These are phyloP conservation scores for Cottus gobio DNA, from an alignment of 2,113 vertebrate genomes.

Conservation along the genomic window DNA sequence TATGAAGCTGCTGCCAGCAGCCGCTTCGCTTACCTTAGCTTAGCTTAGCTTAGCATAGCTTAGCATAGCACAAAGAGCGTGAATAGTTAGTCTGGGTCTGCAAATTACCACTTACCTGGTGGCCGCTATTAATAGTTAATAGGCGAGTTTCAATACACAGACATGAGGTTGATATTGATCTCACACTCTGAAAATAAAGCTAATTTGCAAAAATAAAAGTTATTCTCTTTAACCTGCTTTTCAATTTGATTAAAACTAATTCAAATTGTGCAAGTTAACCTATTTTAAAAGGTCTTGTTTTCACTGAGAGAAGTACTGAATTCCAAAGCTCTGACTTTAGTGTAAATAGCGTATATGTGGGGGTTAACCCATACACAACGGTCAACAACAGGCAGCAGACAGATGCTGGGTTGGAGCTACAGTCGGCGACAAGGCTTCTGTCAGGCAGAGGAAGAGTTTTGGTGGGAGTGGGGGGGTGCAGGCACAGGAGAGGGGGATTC, in stretches of 20 bases:
- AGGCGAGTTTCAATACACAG: not conserved
- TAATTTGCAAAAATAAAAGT: not conserved
- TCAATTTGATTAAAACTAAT: not conserved
- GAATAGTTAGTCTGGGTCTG: not conserved
- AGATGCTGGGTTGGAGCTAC: slow-evolving; percentile 22
- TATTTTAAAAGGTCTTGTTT: not conserved
- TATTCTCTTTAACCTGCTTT: not conserved
- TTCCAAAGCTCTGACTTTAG: not conserved
- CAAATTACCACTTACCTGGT: not conserved
- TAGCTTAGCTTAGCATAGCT: not conserved
- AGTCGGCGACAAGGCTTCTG: slow-evolving; percentile 52
- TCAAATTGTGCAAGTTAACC: not conserved
- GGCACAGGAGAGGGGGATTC: slow-evolving; percentile 40
- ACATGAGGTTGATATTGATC: not conserved
- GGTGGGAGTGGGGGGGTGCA: slow-evolving; percentile 24
- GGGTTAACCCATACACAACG: slow-evolving; percentile 12
- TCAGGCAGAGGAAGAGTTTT: slow-evolving; percentile 42
- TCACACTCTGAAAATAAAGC: not conserved
- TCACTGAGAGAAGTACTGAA: not conserved
- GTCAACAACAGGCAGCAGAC: slow-evolving; percentile 26
- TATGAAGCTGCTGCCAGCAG: not conserved
- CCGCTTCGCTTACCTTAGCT: not conserved
- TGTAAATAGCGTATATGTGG: not conserved
- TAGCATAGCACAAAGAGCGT: not conserved
- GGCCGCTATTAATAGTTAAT: not conserved